Base-by-base conservation (phyloP, 2,113 vertebrate species). In the Alexandromys fortis region DNA sequence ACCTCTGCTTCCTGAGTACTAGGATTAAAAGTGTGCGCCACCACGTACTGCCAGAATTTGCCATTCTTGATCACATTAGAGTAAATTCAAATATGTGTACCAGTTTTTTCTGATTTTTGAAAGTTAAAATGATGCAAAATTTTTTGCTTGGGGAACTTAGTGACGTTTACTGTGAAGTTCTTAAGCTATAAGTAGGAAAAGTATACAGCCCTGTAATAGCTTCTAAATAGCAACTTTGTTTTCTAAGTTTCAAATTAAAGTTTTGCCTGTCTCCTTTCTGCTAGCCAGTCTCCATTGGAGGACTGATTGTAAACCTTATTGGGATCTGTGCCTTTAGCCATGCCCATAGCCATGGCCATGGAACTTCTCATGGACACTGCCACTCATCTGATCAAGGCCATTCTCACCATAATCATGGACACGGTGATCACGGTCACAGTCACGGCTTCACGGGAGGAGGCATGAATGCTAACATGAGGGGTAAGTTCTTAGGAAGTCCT, bases 381-480 rank as follows among this genome's bases (percentile, higher is more conserved):
- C 98, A 99, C 2, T 98, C 98, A 4, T 98, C 99, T 0, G 99
- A 99, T 73, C 99, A 99, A 55, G 98, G 98, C 52, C 99, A 99
- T 97, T 99, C 99, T 3, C 99, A 99, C 61, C 99, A 99, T 0
- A 95, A 97, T 8, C 99, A 99, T 49, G 98, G 98, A 90, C 99
- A 99, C 88, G 88, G 97, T 55, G 98, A 99, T 63, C 99, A 99
- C 0, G 98, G 98, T 75, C 98, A 98, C 95, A 98, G 98, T 96
- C 99, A 99, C 1, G 98, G 99, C 45, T 97, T 98, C 10, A 92
- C 97, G 1, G 98, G 98, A 21, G 99, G 99, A 95, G 99, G 99
- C 98, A 99, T 99, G 99, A 99, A 99, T 91, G 99, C 99, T 38
- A 99, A 99, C 97, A 99, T 99, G 99, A 99, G 99, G 98, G 99